phyloP scores from a whole-genome alignment of 2,113 vertebrate genomes.

The Ornithorhynchus anatinus region DNA sequence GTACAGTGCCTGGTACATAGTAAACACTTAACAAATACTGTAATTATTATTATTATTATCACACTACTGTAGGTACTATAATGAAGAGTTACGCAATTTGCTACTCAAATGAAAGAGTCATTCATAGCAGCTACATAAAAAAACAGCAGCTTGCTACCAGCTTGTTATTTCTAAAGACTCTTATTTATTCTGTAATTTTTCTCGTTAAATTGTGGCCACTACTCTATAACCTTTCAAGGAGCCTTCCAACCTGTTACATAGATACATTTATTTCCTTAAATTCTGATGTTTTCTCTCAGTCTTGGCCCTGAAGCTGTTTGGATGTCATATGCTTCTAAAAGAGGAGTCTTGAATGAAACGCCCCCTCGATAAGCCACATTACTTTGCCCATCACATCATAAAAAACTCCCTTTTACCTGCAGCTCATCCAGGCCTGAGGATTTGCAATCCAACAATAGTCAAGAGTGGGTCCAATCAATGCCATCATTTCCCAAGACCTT shows the following conservation, averaged over 20 bases:
- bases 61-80: not conserved
- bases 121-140: not conserved
- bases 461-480: conserved; percentile 56
- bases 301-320: conserved; percentile 18
- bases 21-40: no score
- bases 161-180: not conserved
- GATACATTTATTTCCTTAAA: conserved; percentile 15
- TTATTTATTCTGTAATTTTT: fast-evolving
- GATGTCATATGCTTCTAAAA: not conserved
- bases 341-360: conserved; percentile 30
- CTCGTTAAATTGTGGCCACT: not conserved
- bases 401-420: conserved; percentile 56
- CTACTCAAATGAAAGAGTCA: not conserved
- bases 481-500: conserved; percentile 56
- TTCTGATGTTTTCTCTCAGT: not conserved
- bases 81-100: not conserved
- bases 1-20: no score
- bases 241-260: not conserved
- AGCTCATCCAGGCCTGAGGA: conserved; percentile 53
- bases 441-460: conserved; percentile 55
- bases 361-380: conserved; percentile 36
- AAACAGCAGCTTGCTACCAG: not conserved
- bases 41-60: no score
- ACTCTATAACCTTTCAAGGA: not conserved
- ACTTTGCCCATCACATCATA: conserved; percentile 39